These are phyloP conservation scores for Kryphioiulus occultus DNA, from an alignment of 2,888 invertebrate species.

Conservation along the genomic window DNA sequence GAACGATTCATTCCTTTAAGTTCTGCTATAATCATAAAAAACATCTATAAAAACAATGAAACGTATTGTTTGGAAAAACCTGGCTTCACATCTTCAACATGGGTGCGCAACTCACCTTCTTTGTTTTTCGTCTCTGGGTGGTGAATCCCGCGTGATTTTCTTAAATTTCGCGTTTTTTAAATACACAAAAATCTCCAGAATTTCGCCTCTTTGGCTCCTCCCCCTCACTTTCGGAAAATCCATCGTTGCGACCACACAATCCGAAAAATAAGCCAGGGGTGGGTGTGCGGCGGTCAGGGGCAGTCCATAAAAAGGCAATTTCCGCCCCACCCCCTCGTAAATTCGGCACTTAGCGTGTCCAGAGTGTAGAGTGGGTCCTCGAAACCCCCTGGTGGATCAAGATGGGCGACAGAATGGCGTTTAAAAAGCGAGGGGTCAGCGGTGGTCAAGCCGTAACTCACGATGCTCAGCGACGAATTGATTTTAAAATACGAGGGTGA, in stretches of 20 bases:
- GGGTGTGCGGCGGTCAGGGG: neutral
- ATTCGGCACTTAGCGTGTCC: neutral
- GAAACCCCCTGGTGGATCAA: constrained; percentile 3
- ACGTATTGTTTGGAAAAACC: no score
- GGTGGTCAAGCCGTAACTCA: constrained; percentile 7
- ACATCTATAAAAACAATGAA: no score
- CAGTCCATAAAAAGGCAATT: constrained; percentile 17
- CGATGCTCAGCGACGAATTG: constrained; percentile 1
- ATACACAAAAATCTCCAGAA: no score
- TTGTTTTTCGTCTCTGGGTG: no score
- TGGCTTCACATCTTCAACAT: no score
- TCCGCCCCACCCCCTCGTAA: neutral
- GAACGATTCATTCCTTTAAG: no score
- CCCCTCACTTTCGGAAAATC: neutral
- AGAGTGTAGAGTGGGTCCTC: neutral
- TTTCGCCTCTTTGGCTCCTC: neutral
- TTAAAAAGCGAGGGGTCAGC: neutral
- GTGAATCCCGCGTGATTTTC: no score
- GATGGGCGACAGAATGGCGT: neutral
- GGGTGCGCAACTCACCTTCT: no score
- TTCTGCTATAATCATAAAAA: no score
- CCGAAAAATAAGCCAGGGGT: neutral
- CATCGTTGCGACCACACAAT: neutral
- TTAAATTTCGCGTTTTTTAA: no score
- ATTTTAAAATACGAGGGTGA: constrained; percentile 40